Base-by-base conservation (phyloP, 2,797 vertebrate genomes). In the Naso thynnoides region DNA sequence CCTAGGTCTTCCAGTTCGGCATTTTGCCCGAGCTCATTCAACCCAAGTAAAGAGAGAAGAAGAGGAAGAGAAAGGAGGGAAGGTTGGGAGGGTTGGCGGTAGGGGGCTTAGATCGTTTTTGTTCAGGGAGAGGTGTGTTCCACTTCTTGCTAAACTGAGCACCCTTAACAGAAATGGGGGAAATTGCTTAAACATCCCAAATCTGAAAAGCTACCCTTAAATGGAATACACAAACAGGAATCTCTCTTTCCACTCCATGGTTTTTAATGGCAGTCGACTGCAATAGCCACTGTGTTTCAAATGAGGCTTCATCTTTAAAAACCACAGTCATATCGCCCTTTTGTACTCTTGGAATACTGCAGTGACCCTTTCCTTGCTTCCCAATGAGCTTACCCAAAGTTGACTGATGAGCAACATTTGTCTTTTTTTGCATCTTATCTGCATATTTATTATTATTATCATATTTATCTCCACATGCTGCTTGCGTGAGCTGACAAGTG, bases 401-500 rank as follows among this genome's bases (percentile, higher is more conserved):
- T 90, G 87, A 91, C 86, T 87, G 83, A 88, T 19, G 10, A 81
- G 75, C 79, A 65, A 79, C 81, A 77, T 86, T 70, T 83, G 44
- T 85, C 64, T 76, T 81, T 81, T 81, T 87, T 85, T 89, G 81
- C 79, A 89, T 87, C 62, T 92, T 87, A 82, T 89, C 83, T 89
- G 81, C 90, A 88, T 91, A 90, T 88, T 92, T 89, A 84, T 88
- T 68, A 79, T 86, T 76, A 81, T 83, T 71, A 91, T 91, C 88
- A 93, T 92, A 88, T 91, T 89, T 91, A 93, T 91, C 86, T 89
- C 86, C 88, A 94, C 94, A 91, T 91, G 93, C 92, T 94, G 93
- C 94, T 94, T 92, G 90, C 81, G 86, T 90, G 91, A 94, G 92
- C 91, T 92, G 88, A 91, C 86, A 83, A 94, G 90, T 92, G 87